Evolutionary conservation across 2,797 vertebrate species (phyloP).

Genomic region (Thunnus albacares): DNA sequence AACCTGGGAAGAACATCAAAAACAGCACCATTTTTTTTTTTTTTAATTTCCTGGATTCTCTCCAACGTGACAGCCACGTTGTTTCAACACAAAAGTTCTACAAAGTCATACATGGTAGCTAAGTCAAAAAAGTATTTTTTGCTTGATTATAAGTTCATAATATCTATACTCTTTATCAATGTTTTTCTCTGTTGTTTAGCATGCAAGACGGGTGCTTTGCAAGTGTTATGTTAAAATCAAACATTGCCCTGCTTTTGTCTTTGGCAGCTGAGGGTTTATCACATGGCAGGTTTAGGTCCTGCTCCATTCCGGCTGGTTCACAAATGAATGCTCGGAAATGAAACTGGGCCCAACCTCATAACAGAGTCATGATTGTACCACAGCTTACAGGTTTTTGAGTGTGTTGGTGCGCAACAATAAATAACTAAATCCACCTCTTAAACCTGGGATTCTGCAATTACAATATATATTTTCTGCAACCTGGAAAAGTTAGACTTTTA

Average conservation of each 20-base stretch:
- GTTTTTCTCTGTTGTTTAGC: constrained; percentile 66
- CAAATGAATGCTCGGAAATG: constrained; percentile 48
- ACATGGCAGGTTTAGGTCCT: constrained; percentile 49
- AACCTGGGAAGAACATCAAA: constrained; percentile 80
- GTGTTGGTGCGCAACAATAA: constrained; percentile 54
- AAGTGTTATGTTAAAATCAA: constrained; percentile 63
- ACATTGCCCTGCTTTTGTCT: constrained; percentile 74
- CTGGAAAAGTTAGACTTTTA: constrained; percentile 15
- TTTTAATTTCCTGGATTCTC: constrained; percentile 77
- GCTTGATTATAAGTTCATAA: constrained; percentile 76
- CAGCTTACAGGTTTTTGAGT: constrained; percentile 59
- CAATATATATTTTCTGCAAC: constrained; percentile 45
- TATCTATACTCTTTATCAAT: constrained; percentile 68
- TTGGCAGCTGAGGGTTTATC: constrained; percentile 72
- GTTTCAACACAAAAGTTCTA: constrained; percentile 75
- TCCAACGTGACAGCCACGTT: constrained; percentile 71
- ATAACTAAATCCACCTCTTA: constrained; percentile 52
- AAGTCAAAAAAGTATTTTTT: constrained; percentile 74
- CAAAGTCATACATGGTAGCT: constrained; percentile 77
- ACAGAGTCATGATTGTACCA: constrained; percentile 70
- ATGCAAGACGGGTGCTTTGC: constrained; percentile 76
- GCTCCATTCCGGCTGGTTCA: constrained; percentile 44
- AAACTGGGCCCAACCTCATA: constrained; percentile 54
- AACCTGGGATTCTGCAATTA: constrained; percentile 47
- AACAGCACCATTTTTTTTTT: constrained; percentile 79